Base-by-base conservation (phyloP, 2,797 vertebrate species). In the Naso thynnoides region DNA sequence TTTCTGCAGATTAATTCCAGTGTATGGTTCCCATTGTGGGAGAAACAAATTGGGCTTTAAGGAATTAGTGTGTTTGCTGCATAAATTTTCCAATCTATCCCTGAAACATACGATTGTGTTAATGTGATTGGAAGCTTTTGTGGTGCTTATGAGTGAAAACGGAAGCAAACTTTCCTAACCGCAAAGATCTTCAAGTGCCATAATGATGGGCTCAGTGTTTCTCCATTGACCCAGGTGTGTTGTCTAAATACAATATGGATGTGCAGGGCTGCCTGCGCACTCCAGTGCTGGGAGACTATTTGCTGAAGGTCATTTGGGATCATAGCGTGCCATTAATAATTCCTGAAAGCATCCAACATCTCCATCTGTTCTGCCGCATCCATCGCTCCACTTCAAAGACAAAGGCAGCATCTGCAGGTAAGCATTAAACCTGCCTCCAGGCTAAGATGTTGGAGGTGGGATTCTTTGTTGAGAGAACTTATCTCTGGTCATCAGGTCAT, bases 301-400 rank as follows among this genome's bases (percentile, higher is more conserved):
- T 89, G 88, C 91, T 94, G 92, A 95, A 94, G 93, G 93, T 95
- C 92, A 90, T 94, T 90, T 91, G 91, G 92, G 93, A 95, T 94
- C 92, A 93, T 91, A 84, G 91, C 65, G 45, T 84, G 85, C 90
- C 92, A 95, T 95, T 94, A 94, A 95, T 95, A 93, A 94, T 93
- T 93, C 87, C 89, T 87, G 91, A 91, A 94, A 93, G 88, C 88
- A 91, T 92, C 88, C 87, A 91, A 89, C 82, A 89, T 93, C 90
- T 92, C 92, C 90, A 93, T 95, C 93, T 94, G 94, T 91, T 91
- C 79, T 68, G 84, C 83, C 62, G 85, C 83, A 87, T 88, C 89
- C 88, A 81, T 89, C 76, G 84, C 88, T 90, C 81, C 68, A 82
- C 81, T 88, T 93, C 91, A 92, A 91, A 92, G 92, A 93, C 92